phyloP scores from a whole-genome alignment of 2,797 vertebrate genomes.

The Gouania willdenowi region DNA sequence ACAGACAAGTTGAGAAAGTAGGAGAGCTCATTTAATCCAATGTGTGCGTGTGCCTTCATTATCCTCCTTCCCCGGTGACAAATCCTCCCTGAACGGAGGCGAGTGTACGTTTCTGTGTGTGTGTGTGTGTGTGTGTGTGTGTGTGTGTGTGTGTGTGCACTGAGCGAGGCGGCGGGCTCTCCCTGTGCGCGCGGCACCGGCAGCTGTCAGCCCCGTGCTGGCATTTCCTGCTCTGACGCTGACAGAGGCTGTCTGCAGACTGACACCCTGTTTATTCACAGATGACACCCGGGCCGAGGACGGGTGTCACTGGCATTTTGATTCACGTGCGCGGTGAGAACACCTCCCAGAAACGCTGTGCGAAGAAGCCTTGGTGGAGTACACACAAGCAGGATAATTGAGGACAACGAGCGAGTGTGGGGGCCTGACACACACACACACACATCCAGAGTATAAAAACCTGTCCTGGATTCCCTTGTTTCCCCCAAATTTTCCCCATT shows the following conservation, averaged over 20 bases:
- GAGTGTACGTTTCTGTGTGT: conserved; percentile 69
- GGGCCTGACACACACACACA: conserved; percentile 6
- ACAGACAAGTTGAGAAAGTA: conserved; percentile 52
- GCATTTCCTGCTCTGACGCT: conserved; percentile 89
- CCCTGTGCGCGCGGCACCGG: conserved; percentile 83
- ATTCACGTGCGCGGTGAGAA: conserved; percentile 81
- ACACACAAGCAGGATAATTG: conserved; percentile 78
- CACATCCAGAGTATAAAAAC: conserved; percentile 32
- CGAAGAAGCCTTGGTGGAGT: conserved; percentile 84
- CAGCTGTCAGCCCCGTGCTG: conserved; percentile 93
- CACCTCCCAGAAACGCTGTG: conserved; percentile 75
- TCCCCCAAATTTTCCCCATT: conserved; percentile 3
- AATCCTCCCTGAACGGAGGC: conserved; percentile 69
- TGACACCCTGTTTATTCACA: conserved; percentile 82
- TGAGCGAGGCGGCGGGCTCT: conserved; percentile 47
- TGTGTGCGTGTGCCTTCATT: conserved; percentile 63
- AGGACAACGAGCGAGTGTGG: conserved; percentile 63
- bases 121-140: too few relatives aligned
- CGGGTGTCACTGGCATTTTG: conserved; percentile 89
- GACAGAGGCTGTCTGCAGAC: conserved; percentile 94
- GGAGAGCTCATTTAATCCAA: conserved; percentile 68
- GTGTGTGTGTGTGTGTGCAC: too few relatives aligned
- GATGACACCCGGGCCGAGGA: conserved; percentile 86
- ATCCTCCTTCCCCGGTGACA: conserved; percentile 64
- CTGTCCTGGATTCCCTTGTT: conserved; percentile 41